These are phyloP conservation scores for Caenorhabditis japonica DNA, from an alignment of 2,888 invertebrate genomes.

Conservation along the genomic window DNA sequence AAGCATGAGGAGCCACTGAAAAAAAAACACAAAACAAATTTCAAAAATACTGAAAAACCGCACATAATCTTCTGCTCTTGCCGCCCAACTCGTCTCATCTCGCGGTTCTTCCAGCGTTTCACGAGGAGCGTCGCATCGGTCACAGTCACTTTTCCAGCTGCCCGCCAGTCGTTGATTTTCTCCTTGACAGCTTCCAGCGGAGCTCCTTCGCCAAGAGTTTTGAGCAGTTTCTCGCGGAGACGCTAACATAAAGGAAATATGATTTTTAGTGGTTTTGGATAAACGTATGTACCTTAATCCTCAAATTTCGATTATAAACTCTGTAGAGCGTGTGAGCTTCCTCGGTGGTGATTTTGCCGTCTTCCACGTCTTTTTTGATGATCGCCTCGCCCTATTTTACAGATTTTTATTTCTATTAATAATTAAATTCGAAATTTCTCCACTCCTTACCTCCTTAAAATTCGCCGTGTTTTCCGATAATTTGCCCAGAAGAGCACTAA, in stretches of 20 bases:
- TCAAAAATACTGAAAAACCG: no score
- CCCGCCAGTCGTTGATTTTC: conserved; percentile 31
- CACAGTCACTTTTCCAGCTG: conserved; percentile 34
- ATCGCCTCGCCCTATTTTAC: conserved; percentile 37
- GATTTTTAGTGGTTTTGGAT: background rate
- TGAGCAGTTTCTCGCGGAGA: conserved; percentile 32
- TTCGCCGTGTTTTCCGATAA: conserved; percentile 29
- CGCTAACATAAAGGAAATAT: conserved; percentile 13
- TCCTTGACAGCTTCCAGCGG: conserved; percentile 43
- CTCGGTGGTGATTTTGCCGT: conserved; percentile 42
- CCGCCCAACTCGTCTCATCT: conserved; percentile 58
- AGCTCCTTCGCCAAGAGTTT: conserved; percentile 31
- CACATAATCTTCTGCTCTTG: conserved; percentile 59
- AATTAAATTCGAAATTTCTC: conserved; percentile 1
- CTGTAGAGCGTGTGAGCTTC: conserved; percentile 38
- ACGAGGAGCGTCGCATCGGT: conserved; percentile 50
- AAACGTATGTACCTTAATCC: conserved; percentile 13
- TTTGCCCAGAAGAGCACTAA: conserved; percentile 33
- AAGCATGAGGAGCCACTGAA: conserved; percentile 81
- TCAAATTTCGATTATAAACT: conserved; percentile 50
- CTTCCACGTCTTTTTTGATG: conserved; percentile 51
- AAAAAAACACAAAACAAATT: no score
- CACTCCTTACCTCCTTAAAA: conserved; percentile 36
- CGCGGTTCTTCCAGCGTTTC: conserved; percentile 64
- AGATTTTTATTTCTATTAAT: no score